Base-by-base conservation (phyloP, 2,113 vertebrate species). In the Amphilophus citrinellus region DNA sequence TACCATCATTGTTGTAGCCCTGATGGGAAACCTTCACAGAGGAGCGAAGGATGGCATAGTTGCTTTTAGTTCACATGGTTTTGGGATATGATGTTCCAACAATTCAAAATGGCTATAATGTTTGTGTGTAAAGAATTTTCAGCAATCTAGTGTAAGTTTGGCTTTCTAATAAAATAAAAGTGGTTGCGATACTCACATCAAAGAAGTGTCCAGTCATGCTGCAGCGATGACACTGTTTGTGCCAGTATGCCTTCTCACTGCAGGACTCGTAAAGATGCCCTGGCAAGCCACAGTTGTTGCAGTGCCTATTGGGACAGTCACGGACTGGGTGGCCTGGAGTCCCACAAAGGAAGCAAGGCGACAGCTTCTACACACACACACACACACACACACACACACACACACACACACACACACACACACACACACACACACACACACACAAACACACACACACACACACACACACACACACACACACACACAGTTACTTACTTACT, bases 201-300 rank as follows among this genome's bases (percentile, higher is more conserved):
- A 94, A 93, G 60, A 97, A 97, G 94, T 99, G 98, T 2, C 98
- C 98, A 22, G 76, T 96, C 97, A 98, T 98, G 78, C 89, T 81
- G 80, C 98, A 99, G 84, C 98, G 98, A 61, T 95, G 96, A 92
- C 98, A 99, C 20, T 93, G 92, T 15, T 97, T 98, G 78, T 95
- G 93, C 97, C 97, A 98, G 15, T 95, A 96, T 22, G 94, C 42
- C 84, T 79, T 96, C 91, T 98, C 97, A 9, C 92, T 92, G 89
- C 98, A 99, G 7, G 96, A 95, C 20, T 83, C 86, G 79, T 86
- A 94, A 4, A 79, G 87, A 93, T 98, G 97, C 24, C 97, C 97
- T 0, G 98, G 98, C 90, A 97, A 93, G 39, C 88, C 95, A 79
- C 98, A 99, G 96, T 98, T 98, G 59, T 95, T 92, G 88, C 98